These are phyloP conservation scores for Timema podura DNA, from an alignment of 2,888 invertebrate species.

Conservation along the genomic window DNA sequence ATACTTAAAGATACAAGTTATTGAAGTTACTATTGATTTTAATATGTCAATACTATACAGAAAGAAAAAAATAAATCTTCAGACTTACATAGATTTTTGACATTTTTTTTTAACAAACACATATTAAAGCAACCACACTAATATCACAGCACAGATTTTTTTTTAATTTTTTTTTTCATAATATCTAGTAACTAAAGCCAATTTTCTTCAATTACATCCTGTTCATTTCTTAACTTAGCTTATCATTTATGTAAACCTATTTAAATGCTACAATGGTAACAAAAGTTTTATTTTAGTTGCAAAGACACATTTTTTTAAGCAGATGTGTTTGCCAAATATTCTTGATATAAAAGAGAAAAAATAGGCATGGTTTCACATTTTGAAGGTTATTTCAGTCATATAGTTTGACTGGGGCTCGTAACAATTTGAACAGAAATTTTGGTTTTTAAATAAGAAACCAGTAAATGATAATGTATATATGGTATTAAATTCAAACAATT, in stretches of 20 bases:
- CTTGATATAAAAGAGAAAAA: no score
- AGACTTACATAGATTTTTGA: no score
- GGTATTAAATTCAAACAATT: slow-evolving; percentile 10
- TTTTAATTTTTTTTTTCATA: slow-evolving; percentile 21
- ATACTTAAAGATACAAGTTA: no score
- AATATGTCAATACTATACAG: no score
- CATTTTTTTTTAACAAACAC: slow-evolving; percentile 19
- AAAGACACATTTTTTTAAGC: slow-evolving; percentile 12
- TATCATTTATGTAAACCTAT: slow-evolving; percentile 13
- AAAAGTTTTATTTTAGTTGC: slow-evolving; percentile 12
- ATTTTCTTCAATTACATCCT: slow-evolving; percentile 12
- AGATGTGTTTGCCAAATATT: slow-evolving; percentile 10
- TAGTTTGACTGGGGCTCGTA: no score
- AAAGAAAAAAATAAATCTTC: no score
- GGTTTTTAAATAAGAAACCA: no score
- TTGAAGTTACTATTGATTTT: no score
- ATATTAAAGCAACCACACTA: slow-evolving; percentile 27
- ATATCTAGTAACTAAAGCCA: slow-evolving; percentile 19
- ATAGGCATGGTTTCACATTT: no score
- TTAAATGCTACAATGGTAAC: slow-evolving; percentile 22
- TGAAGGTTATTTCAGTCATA: no score
- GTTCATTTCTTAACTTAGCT: slow-evolving; percentile 19
- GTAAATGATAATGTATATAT: no score
- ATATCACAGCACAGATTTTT: slow-evolving; percentile 32
- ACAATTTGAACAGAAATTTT: no score